These are phyloP conservation scores for Drosophila anceps DNA, from an alignment of 2,888 invertebrate species.

Conservation along the genomic window DNA sequence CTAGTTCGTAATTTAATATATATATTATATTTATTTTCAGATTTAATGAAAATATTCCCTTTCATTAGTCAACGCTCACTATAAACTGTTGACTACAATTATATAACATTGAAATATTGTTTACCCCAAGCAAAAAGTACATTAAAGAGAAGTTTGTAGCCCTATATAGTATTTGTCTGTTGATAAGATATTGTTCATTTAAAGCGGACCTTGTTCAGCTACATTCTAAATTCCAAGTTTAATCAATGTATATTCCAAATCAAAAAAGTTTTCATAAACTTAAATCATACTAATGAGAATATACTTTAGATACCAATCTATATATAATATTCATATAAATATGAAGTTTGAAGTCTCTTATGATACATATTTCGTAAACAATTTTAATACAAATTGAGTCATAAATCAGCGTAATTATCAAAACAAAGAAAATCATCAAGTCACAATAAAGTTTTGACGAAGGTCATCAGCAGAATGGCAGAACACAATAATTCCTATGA, in stretches of 20 bases:
- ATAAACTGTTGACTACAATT: neutral
- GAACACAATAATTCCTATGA: constrained; percentile 5
- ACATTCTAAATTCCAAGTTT: neutral
- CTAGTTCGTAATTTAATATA: neutral
- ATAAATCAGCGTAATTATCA: neutral
- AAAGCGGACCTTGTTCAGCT: neutral
- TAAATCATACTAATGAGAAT: neutral
- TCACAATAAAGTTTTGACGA: neutral
- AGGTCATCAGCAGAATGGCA: constrained; percentile 1
- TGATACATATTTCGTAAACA: neutral
- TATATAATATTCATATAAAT: constrained; percentile 4
- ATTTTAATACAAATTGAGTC: neutral
- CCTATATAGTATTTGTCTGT: neutral
- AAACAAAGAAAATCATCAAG: constrained; percentile 1
- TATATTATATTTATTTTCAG: neutral
- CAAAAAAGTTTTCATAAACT: neutral
- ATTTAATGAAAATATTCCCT: neutral
- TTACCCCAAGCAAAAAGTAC: neutral
- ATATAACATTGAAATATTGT: neutral
- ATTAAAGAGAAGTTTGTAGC: neutral
- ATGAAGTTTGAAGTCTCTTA: neutral
- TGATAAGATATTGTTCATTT: neutral
- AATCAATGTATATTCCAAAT: neutral
- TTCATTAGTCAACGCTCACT: neutral
- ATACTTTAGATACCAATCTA: neutral